Evolutionary conservation across 2,888 invertebrate species (phyloP).

Genomic region (Nymphalis c-album): DNA sequence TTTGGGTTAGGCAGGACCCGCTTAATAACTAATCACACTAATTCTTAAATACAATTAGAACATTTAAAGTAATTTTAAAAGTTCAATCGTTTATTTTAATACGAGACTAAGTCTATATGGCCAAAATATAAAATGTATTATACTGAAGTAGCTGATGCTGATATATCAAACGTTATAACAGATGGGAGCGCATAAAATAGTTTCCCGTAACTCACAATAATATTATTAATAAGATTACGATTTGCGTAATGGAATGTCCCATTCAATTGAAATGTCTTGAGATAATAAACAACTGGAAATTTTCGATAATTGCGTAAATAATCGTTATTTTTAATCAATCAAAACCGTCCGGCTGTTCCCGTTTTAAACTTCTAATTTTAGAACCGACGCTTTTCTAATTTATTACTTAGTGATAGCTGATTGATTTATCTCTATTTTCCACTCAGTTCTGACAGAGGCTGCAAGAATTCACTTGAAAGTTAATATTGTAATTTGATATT

Average conservation of each 20-base stretch:
- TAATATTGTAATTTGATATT: background rate
- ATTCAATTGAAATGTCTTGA: slow-evolving; percentile 36
- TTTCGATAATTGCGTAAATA: slow-evolving; percentile 38
- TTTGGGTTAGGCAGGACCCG: too few species aligned
- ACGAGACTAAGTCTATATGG: too few species aligned
- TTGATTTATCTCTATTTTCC: slow-evolving; percentile 9
- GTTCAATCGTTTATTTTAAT: too few species aligned
- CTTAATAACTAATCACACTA: too few species aligned
- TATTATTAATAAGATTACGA: slow-evolving; percentile 12
- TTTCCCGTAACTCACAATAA: slow-evolving; percentile 11
- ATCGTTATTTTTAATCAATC: slow-evolving; percentile 43
- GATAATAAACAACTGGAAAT: slow-evolving; percentile 60
- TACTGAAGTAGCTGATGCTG: background rate
- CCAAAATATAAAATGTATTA: too few species aligned
- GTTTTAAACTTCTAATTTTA: slow-evolving; percentile 35
- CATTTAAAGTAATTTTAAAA: too few species aligned
- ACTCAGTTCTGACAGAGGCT: background rate
- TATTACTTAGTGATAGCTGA: slow-evolving; percentile 9
- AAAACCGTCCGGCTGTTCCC: slow-evolving; percentile 31
- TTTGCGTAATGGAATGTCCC: slow-evolving; percentile 34
- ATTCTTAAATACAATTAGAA: too few species aligned
- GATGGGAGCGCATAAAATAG: background rate
- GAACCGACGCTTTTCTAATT: slow-evolving; percentile 3
- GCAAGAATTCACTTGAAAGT: background rate
- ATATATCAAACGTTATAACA: slow-evolving; percentile 1